Conservation (phyloP, 1,140 invertebrate genomes). For the Druon quercuslanigerum region DNA sequence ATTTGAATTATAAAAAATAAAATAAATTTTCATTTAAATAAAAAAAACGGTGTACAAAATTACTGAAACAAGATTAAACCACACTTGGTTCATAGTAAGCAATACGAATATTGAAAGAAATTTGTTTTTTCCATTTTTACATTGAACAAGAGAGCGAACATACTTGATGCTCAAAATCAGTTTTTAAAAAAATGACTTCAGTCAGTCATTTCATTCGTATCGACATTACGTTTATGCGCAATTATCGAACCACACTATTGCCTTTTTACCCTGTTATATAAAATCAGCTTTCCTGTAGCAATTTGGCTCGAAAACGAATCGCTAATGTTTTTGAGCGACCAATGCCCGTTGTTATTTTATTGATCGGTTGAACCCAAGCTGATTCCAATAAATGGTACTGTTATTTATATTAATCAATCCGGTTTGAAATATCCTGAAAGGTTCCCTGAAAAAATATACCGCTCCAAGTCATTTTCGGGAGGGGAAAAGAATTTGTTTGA, state of each 20-base stretch:
- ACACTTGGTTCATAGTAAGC: too few species aligned
- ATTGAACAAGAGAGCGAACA: too few species aligned
- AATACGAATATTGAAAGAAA: too few species aligned
- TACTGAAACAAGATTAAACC: too few species aligned
- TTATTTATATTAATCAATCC: constrained; percentile 11
- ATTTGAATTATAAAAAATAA: too few species aligned
- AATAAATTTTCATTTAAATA: too few species aligned
- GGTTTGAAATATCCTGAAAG: constrained; percentile 13
- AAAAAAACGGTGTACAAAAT: too few species aligned
- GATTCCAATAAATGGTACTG: constrained; percentile 22
- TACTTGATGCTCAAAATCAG: too few species aligned
- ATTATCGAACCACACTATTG: constrained; percentile 26
- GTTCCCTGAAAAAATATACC: background rate
- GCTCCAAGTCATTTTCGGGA: too few species aligned
- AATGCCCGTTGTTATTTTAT: constrained; percentile 9
- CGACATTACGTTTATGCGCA: constrained; percentile 23
- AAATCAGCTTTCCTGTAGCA: constrained; percentile 12
- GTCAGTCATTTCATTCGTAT: background rate
- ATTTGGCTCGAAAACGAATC: constrained; percentile 17
- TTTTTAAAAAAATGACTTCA: too few species aligned
- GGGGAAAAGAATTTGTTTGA: too few species aligned
- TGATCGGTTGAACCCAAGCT: background rate
- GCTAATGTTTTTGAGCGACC: constrained; percentile 6
- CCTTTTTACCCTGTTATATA: constrained; percentile 24
- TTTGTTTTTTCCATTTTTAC: too few species aligned